A percentile compares a stretch with the other conserved stretches of the same genome.
phyloP scores from a whole-genome alignment of 2,113 vertebrate genomes.

The Actinemys pallida region DNA sequence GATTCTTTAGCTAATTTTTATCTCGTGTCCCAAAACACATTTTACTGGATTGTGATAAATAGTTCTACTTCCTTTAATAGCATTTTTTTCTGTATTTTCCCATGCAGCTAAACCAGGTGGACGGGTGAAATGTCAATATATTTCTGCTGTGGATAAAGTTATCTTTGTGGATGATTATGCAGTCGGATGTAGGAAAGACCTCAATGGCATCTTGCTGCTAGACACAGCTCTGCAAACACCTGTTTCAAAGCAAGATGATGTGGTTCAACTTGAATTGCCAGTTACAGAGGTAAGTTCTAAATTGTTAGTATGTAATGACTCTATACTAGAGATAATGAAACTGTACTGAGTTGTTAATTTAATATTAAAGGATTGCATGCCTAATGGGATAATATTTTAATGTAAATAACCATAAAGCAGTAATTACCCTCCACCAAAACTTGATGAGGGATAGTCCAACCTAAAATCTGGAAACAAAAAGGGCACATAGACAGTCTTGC shows the following conservation, averaged over 20 bases:
- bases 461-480: background rate
- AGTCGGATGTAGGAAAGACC: slow-evolving; percentile 98
- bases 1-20: too few species aligned
- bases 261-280: slow-evolving; percentile 97
- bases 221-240: slow-evolving; percentile 98
- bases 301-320: background rate
- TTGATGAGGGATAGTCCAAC: background rate
- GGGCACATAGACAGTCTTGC: background rate
- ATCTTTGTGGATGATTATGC: slow-evolving; percentile 98
- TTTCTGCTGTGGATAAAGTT: slow-evolving; percentile 98
- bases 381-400: background rate
- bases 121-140: slow-evolving; percentile 97
- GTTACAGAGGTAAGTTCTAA: slow-evolving; percentile 93
- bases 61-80: slow-evolving; percentile 6
- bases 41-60: background rate
- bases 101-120: slow-evolving; percentile 93
- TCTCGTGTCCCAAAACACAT: background rate
- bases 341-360: background rate
- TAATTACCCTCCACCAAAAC: background rate
- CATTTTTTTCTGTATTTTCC: slow-evolving; percentile 44
- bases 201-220: slow-evolving; percentile 97
- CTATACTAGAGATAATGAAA: slow-evolving; percentile 6
- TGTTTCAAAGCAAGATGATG: slow-evolving; percentile 95
- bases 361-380: background rate
- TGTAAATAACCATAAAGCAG: background rate